Evolutionary conservation across 2,113 vertebrate species (phyloP), one percentile per base, ranked within the genome.

Genomic region (Tupaia tana): DNA sequence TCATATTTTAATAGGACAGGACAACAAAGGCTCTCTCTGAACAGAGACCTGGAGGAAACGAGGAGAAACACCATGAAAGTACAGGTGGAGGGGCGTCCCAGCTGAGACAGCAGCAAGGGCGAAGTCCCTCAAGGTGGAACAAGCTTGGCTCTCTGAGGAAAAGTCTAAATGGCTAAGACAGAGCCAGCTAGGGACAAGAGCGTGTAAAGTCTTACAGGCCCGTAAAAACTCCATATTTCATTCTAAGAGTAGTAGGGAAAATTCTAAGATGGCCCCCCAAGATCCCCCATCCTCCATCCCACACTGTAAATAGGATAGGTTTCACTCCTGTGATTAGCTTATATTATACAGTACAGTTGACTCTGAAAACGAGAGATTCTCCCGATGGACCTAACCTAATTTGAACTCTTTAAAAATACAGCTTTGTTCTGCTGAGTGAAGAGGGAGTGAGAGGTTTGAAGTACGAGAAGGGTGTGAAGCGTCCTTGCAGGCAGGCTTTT

Each of bases 1-100:
- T 43, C 43, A 43, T 43, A 16, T 59, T 86, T 75, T 31, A 77
- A 27, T 52, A 7, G 19, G 43, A 43, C 43, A 22, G 11, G 27
- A 52, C 69, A 82, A 71, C 73, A 85, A 85, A 93, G 74, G 20
- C n/a, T 86, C 5, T 34, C 75, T 93, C 77, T 70, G 61, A 75
- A 29, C 7, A 81, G 29, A 93, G 52, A 73, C 80, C 29, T 69
- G 15, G 78, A 70, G 18, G 61, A 69, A 86, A 43, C 56, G 19
- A 52, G n/a, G 52, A 4, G 18, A 3, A 89, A 90, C 8, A 0
- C 19, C n/a, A 54, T 14, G 13, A n/a, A 59, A 69, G 59, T 59
- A 29, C 59, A 74, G 22, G 59, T 10, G 6, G 67, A 78, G n/a
- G 34, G n/a, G 19, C n/a, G 66, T 73, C 34, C 67, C 29, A 34